These are phyloP conservation scores for Propithecus deckenii DNA, from an alignment of 2,797 vertebrate genomes.

Conservation along the genomic window DNA sequence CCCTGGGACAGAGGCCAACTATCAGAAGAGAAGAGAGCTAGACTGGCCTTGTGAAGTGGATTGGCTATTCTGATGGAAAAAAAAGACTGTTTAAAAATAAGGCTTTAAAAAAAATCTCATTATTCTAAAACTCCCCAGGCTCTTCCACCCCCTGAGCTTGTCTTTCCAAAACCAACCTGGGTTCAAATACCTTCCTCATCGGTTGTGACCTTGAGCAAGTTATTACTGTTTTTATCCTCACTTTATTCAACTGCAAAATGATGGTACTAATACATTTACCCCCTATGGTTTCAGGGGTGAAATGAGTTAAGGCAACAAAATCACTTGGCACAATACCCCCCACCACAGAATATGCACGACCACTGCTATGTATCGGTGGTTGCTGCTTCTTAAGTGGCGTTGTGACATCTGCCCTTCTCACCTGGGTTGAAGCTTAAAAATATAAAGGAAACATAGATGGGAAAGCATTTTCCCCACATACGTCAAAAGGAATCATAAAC, in stretches of 20 bases:
- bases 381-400: background rate
- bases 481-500: background rate
- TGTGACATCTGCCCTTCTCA: background rate
- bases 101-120: background rate
- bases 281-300: background rate
- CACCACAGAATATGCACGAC: fast-evolving
- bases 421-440: background rate
- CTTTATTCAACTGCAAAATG: background rate
- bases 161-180: background rate
- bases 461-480: background rate
- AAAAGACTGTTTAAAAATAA: constrained; percentile 3
- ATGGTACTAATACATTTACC: background rate
- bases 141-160: background rate
- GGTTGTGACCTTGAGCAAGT: background rate
- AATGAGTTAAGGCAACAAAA: background rate
- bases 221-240: background rate
- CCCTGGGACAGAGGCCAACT: background rate
- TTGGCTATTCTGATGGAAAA: background rate
- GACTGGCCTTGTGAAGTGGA: background rate
- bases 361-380: fast-evolving
- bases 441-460: background rate
- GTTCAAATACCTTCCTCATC: background rate
- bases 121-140: background rate
- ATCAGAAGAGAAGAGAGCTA: background rate
- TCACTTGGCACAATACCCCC: background rate